These are phyloP conservation scores for Artibeus lituratus DNA, from an alignment of 2,797 vertebrate genomes.

Conservation along the genomic window DNA sequence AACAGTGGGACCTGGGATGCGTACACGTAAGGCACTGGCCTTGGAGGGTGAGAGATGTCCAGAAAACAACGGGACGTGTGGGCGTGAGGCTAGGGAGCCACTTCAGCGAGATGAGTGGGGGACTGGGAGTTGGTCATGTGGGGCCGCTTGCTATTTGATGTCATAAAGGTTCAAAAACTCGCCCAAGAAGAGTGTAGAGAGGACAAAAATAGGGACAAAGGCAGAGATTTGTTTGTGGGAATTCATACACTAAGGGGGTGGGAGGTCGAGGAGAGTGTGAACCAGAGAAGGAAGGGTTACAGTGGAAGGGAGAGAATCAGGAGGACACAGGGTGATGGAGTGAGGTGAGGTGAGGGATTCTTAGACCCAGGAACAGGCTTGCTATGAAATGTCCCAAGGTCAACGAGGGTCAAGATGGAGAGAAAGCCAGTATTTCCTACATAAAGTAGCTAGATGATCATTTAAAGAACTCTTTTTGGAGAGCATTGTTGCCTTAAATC, in stretches of 20 bases:
- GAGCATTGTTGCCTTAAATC: neutral
- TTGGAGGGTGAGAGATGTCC: neutral
- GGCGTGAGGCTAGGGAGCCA: neutral
- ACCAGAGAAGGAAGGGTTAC: neutral
- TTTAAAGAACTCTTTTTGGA: neutral
- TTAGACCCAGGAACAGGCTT: neutral
- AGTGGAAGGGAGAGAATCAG: neutral
- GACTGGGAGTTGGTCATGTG: neutral
- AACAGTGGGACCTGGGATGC: neutral
- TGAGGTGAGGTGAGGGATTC: neutral
- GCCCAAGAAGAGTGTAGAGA: neutral
- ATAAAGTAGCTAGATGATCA: neutral
- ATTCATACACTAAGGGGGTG: neutral
- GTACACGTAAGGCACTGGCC: neutral
- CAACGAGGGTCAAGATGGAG: neutral
- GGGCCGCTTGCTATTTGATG: neutral
- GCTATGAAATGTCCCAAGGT: neutral
- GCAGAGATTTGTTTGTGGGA: neutral
- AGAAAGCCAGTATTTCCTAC: neutral
- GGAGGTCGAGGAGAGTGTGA: neutral
- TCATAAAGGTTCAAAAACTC: neutral
- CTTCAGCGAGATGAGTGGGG: neutral
- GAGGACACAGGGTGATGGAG: neutral
- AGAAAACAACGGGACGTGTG: neutral
- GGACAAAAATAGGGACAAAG: neutral